phyloP scores from a whole-genome alignment of 2,888 invertebrate species.

The Caenorhabditis doughertyi region DNA sequence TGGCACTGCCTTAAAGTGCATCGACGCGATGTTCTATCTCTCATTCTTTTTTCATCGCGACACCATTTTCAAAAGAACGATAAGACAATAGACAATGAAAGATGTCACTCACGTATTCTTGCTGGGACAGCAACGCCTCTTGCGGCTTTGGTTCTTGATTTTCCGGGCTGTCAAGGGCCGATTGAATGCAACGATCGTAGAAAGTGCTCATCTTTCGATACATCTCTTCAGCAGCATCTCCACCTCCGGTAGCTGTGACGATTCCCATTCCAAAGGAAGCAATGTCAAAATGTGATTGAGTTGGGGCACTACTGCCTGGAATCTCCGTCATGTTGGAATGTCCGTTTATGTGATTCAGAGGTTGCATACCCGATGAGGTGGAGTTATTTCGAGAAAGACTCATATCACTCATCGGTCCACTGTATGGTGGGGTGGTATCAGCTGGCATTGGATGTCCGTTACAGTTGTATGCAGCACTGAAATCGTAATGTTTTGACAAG shows the following conservation, averaged over 20 bases:
- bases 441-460: conserved; percentile 58
- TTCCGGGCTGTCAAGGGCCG: conserved; percentile 65
- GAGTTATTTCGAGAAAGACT: conserved; percentile 58
- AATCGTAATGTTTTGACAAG: not conserved
- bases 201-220: conserved; percentile 61
- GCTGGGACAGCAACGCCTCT: conserved; percentile 43
- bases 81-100: conserved; percentile 47
- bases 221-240: conserved; percentile 62
- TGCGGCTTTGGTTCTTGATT: conserved; percentile 42
- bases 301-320: conserved; percentile 47
- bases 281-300: conserved; percentile 54
- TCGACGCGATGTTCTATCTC: conserved; percentile 20
- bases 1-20: conserved; percentile 56
- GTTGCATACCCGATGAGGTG: conserved; percentile 51
- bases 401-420: conserved; percentile 58
- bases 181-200: conserved; percentile 59
- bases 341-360: conserved; percentile 23
- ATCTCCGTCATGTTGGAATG: conserved; percentile 22
- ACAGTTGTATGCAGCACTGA: conserved; percentile 59
- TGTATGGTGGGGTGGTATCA: conserved; percentile 56
- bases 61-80: conserved; percentile 35
- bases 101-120: conserved; percentile 51
- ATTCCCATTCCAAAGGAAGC: conserved; percentile 64
- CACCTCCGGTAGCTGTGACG: conserved; percentile 60
- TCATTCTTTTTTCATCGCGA: conserved; percentile 7